A percentile compares a stretch with the other conserved stretches of the same genome.
phyloP scores from a whole-genome alignment of 2,113 vertebrate species.

The Campylomormyrus numenius region DNA sequence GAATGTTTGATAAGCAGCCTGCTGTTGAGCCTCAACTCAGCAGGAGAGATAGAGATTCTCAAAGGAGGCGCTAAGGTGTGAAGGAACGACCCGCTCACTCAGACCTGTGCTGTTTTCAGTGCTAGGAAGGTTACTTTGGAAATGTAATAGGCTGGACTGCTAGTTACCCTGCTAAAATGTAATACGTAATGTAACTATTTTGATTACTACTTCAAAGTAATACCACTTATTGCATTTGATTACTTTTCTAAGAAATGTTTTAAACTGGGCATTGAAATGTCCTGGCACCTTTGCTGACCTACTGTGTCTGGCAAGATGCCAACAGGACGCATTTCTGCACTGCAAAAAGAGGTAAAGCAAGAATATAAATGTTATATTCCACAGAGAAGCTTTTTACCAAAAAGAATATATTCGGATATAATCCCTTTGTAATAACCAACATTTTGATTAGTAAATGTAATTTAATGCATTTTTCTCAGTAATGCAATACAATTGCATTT shows the following conservation, averaged over 20 bases:
- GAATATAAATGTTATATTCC: too few relatives aligned
- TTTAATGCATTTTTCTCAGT: neutral
- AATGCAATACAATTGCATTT: neutral
- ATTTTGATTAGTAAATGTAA: neutral
- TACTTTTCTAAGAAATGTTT: neutral
- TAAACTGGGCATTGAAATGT: neutral
- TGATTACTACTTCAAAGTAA: neutral
- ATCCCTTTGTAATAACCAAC: neutral
- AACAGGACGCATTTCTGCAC: too few relatives aligned
- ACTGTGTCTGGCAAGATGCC: too few relatives aligned
- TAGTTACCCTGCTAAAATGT: neutral
- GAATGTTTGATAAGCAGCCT: neutral
- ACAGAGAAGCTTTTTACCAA: neutral
- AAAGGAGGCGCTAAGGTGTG: neutral
- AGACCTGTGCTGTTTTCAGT: neutral
- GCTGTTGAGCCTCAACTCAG: neutral
- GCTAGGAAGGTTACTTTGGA: neutral
- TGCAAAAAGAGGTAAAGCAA: too few relatives aligned
- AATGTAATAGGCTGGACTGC: neutral
- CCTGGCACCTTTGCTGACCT: too few relatives aligned
- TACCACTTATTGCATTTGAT: neutral
- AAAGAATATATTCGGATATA: neutral
- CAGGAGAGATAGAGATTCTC: neutral
- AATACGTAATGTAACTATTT: neutral
- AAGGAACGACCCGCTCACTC: neutral